Evolutionary conservation across 2,888 invertebrate genomes (phyloP).

Genomic region (Plusia festucae): DNA sequence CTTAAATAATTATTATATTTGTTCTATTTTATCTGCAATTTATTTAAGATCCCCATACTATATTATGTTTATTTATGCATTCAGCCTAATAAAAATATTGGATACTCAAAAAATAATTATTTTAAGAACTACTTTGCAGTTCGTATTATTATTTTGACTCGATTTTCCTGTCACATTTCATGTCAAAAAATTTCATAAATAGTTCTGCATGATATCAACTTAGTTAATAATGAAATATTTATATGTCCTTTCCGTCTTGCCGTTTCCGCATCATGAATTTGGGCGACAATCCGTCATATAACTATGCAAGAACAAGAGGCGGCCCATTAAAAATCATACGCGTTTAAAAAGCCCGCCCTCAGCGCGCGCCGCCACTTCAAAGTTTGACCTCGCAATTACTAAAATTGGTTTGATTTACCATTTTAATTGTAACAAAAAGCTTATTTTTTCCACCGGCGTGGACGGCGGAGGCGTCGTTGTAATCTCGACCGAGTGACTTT

Average conservation of each 20-base stretch:
- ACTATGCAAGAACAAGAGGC: constrained; percentile 61
- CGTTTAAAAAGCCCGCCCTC: constrained; percentile 76
- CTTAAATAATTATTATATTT: not conserved
- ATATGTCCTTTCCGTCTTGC: constrained; percentile 45
- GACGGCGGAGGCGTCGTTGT: constrained; percentile 77
- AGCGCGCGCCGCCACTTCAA: constrained; percentile 80
- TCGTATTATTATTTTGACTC: not conserved
- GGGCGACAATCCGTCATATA: constrained; percentile 55
- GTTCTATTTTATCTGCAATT: not conserved
- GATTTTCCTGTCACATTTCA: constrained; percentile 10
- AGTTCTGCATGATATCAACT: not conserved
- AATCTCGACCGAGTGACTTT: constrained; percentile 88
- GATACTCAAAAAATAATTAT: not conserved
- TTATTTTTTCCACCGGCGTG: constrained; percentile 85
- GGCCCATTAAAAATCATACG: constrained; percentile 80
- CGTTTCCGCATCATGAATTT: constrained; percentile 31
- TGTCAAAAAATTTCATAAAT: constrained; percentile 21
- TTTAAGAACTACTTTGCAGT: not conserved
- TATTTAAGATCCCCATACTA: not conserved
- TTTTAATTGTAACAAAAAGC: constrained; percentile 89
- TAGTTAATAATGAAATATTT: constrained; percentile 61
- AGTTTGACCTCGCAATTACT: constrained; percentile 89
- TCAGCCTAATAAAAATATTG: not conserved
- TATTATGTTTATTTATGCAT: not conserved
- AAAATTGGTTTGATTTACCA: constrained; percentile 90